Percentiles rank a stretch among this genome's conserved stretches.
Conservation (phyloP, 2,113 vertebrate genomes). For the Lipotes vexillifer region DNA sequence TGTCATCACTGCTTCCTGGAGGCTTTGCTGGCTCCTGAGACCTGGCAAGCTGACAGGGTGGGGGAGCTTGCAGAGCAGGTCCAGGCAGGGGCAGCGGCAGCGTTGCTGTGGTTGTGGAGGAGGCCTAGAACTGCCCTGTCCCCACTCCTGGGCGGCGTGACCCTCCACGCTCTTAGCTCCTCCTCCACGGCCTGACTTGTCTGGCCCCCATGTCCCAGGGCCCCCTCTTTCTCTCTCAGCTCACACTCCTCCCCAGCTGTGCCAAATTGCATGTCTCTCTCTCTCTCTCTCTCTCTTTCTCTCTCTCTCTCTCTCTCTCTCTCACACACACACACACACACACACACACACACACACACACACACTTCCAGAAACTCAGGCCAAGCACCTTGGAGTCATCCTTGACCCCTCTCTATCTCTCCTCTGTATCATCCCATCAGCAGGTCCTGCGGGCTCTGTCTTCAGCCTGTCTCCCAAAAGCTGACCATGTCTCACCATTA, state of each 20-base stretch:
- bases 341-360: neutral
- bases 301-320: neutral
- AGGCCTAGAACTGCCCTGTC: neutral
- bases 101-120: neutral
- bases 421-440: fast-evolving
- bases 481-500: too few species aligned
- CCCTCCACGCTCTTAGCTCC: neutral
- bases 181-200: neutral
- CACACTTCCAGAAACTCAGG: neutral
- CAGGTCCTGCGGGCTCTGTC: neutral
- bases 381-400: neutral
- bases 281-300: neutral
- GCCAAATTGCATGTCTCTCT: neutral
- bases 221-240: neutral
- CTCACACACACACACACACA: too few species aligned
- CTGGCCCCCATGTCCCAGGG: neutral
- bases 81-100: neutral
- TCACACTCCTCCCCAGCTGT: neutral
- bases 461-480: neutral
- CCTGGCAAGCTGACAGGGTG: neutral
- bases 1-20: neutral
- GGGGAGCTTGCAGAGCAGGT: neutral
- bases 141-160: neutral
- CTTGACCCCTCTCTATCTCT: neutral
- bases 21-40: neutral